Evolutionary conservation across 2,113 vertebrate species (phyloP), one percentile per base, ranked within the genome.

Genomic region (Seriola aureovittata): DNA sequence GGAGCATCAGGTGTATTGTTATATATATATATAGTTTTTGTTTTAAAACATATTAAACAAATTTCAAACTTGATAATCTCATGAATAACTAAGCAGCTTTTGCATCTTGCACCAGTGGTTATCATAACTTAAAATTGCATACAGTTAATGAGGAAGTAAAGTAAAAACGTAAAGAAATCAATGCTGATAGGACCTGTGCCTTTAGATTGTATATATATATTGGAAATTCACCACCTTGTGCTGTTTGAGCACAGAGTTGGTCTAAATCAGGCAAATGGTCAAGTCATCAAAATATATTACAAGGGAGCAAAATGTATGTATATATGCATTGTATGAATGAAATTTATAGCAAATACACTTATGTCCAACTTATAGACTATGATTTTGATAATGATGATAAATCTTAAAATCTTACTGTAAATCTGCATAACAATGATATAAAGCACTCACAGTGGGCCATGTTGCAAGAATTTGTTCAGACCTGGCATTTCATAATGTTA

Each of bases 401-500:
- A 64, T 34, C 48, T 63, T 12, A 3, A 36, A 32, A 44, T 64
- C 23, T 59, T 13, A 21, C 59, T 25, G 48, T 57, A 68, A 66
- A 50, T 50, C 16, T 38, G 19, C 3, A 38, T 34, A 80, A 21
- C 59, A 50, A 48, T 42, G 12, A 3, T 32, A 5, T 64, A 7
- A 19, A 40, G 36, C 16, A 25, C 2, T 38, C 40, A 52, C 42
- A 59, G 5, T 36, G 3, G 19, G 44, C 23, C 38, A 5, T 42
- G 3, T 11, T 69, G 32, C 36, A 36, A 52, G 23, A 66, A 54
- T 25, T 52, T 57, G 44, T 54, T 81, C 8, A 48, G 52, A 67
- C 38, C 70, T 40, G 48, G 36, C 48, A 72, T 14, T 42, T 81
- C 6, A 48, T 78, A 57, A 52, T 67, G 40, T 81, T 58, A 71